Base-by-base conservation (phyloP, 2,888 invertebrate species). In the Dioctria rufipes region DNA sequence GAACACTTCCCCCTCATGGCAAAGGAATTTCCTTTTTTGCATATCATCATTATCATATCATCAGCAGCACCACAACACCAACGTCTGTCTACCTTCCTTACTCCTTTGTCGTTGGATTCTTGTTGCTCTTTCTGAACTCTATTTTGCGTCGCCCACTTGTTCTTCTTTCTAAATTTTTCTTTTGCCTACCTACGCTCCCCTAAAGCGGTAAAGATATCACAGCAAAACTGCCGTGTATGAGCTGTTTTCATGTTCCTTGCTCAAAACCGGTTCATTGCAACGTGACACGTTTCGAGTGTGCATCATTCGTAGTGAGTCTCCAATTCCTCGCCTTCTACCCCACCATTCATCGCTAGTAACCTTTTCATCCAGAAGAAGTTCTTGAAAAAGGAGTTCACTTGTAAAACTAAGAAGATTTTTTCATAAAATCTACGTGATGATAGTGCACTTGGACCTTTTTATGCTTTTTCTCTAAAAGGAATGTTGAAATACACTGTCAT, bases 131-230 rank as follows among this genome's bases (percentile, higher is more conserved):
- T 9, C 51, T 49, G 54, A 40, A 51, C 39, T 71, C 71, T 71
- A 51, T 71, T 71, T 71, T 71, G 71, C 54, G 51, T 71, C 71
- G 71, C 71, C 71, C 71, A 71, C 71, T 71, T 71, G 71, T 54
- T 71, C 71, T 37, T 71, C 71, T 71, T 37, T 71, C 71, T 71
- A 51, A 51, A 3, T 58, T 58, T 58, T 58, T 58, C 58, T 11
- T 54, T 39, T 39, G 54, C 71, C 71, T 54, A 51, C 71, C 71
- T 71, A 51, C 71, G 51, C 51, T 51, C 71, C 37, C 71, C 51
- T 71, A 37, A 54, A 40, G 51, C 51, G 37, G n/a, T 37, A 51
- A 71, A 71, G 71, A 49, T 11, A 49, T 71, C 71, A 25, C 25
- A 25, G 71, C 39, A 51, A 71, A 71, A 46, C 71, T 51, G 63